A percentile compares a stretch with the other conserved stretches of the same genome.
Evolutionary conservation across 2,797 vertebrate species (phyloP).

Genomic region (Vespertilio murinus): DNA sequence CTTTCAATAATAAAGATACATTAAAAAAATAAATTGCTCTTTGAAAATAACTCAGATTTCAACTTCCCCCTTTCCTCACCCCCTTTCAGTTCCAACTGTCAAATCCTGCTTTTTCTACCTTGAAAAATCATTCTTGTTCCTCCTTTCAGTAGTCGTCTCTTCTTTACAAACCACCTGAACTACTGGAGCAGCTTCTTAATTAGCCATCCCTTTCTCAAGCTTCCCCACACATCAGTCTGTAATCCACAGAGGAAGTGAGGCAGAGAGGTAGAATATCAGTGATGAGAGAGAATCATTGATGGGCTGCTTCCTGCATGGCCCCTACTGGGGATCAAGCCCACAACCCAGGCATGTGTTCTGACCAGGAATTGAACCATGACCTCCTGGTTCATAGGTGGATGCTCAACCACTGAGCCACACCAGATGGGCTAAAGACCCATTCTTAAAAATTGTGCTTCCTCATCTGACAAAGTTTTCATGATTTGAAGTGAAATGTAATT

Average conservation of each 20-base stretch:
- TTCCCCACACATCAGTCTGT: neutral
- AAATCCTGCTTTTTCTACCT: neutral
- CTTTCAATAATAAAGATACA: too few relatives aligned
- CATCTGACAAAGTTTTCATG: neutral
- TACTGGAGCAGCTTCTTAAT: neutral
- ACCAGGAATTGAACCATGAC: neutral
- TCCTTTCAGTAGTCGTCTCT: neutral
- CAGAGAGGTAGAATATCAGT: too few relatives aligned
- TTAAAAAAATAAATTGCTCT: neutral
- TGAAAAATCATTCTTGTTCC: neutral
- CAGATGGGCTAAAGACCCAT: neutral
- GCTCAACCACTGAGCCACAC: neutral
- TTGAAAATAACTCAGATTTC: conserved; percentile 19
- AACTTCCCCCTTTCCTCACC: neutral
- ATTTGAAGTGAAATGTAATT: conserved; percentile 9
- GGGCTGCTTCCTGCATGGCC: too few relatives aligned
- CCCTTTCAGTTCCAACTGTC: neutral
- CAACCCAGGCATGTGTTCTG: too few relatives aligned
- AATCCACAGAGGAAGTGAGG: neutral
- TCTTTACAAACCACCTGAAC: neutral
- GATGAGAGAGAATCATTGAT: too few relatives aligned
- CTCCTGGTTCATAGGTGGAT: neutral
- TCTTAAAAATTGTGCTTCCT: neutral
- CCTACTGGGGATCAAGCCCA: too few relatives aligned
- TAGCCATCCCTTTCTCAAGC: neutral